Evolutionary conservation across 2,888 invertebrate species (phyloP).

Genomic region (Hemicrepidius hirtus): DNA sequence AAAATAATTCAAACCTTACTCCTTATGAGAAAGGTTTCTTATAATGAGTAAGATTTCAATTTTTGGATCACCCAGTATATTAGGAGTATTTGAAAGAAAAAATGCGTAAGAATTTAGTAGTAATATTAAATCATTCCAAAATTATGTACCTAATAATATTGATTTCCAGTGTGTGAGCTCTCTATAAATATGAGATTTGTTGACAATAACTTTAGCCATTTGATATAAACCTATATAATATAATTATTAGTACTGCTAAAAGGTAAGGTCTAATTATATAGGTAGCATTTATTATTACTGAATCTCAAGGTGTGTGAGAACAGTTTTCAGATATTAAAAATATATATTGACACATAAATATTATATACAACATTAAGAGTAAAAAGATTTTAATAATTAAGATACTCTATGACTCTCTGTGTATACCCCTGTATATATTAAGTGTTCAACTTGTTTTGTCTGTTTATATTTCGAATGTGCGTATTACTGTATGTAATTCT

Average conservation of each 20-base stretch:
- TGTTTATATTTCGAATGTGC: constrained; percentile 54
- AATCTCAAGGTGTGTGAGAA: constrained; percentile 69
- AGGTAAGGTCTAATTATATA: constrained; percentile 66
- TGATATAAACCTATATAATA: constrained; percentile 69
- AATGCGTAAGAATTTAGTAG: constrained; percentile 64
- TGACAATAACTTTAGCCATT: constrained; percentile 73
- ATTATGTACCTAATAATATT: constrained; percentile 71
- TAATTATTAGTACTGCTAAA: constrained; percentile 68
- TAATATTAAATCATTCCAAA: constrained; percentile 69
- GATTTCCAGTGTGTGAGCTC: constrained; percentile 70
- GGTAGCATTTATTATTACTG: constrained; percentile 71
- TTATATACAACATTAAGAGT: constrained; percentile 68
- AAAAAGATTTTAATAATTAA: constrained; percentile 68
- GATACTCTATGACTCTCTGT: constrained; percentile 67
- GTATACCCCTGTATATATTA: constrained; percentile 68
- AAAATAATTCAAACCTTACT: no score
- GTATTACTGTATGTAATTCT: constrained; percentile 55
- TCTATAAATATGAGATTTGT: constrained; percentile 70
- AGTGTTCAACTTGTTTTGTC: constrained; percentile 54
- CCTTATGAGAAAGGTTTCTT: no score
- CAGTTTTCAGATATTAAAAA: constrained; percentile 66
- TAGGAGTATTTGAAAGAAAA: constrained; percentile 58
- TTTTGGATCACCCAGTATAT: no score
- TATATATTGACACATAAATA: constrained; percentile 65
- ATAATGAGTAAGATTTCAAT: no score